Evolutionary conservation across 2,888 invertebrate genomes (phyloP), one percentile per base, ranked within the genome.

Genomic region (Nemotelus nigrinus): DNA sequence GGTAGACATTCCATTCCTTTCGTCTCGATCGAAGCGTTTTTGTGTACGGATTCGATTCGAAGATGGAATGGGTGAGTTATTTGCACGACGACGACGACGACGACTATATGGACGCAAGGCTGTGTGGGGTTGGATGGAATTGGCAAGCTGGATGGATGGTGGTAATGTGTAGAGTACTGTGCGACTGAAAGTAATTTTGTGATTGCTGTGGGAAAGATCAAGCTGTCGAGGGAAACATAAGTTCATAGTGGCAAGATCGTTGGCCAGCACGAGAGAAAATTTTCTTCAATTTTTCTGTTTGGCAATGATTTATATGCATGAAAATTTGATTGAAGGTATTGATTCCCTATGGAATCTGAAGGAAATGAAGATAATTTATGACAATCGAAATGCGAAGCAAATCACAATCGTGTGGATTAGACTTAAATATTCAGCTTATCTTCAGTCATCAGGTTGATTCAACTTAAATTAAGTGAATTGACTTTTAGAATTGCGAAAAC

Each of bases 231-330:
- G 48, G 68, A 68, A 25, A 68, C 50, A 48, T 70, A 25, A 60
- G 55, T 55, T 70, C 70, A 43, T 48, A 43, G 55, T 70, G 39
- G 53, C 70, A 70, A 70, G 55, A 70, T 70, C 70, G 70, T 70
- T 70, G 70, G 55, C 70, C 70, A 70, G 7, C 47, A n/a, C 47
- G 7, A 43, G 65, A 10, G 65, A 55, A 67, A 7, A 47, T 70
- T 53, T 6, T 68, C 43, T 53, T 39, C 68, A 48, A 39, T 68
- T 65, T n/a, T 65, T 65, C 65, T 47, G 10, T 65, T 7, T 25
- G 47, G 8, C n/a, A 25, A 55, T 55, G 50, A 8, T 70, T 53
- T 70, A 55, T 55, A 70, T 50, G 60, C 5, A 25, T 25, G 50
- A 3, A 60, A 60, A 60, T 60, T 43, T 60, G 7, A 60, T 60